phyloP scores from a whole-genome alignment of 2,888 invertebrate genomes.

The Drosophila mulleri region DNA sequence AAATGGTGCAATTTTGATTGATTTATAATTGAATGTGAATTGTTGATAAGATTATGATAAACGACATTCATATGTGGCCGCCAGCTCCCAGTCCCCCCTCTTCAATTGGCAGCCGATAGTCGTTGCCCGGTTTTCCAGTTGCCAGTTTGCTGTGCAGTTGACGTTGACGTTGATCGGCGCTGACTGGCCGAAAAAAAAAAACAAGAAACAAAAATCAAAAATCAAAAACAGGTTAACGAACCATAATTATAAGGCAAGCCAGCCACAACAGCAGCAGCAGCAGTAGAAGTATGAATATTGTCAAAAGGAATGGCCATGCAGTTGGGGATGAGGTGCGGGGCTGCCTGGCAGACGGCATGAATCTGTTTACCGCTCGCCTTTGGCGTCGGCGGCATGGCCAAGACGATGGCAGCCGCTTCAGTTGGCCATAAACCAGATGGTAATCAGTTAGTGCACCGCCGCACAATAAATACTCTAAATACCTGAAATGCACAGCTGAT shows the following conservation, averaged over 20 bases:
- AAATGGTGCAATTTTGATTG: constrained; percentile 83
- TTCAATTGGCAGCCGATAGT: neutral
- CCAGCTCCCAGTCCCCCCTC: constrained; percentile 16
- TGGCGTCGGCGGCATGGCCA: constrained; percentile 76
- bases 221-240: constrained; percentile 72
- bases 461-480: constrained; percentile 33
- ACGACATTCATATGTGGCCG: constrained; percentile 70
- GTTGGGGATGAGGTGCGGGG: neutral
- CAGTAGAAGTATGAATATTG: constrained; percentile 13
- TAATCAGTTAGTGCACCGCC: neutral
- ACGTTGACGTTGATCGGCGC: constrained; percentile 66
- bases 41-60: constrained; percentile 84
- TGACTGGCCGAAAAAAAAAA: constrained; percentile 56
- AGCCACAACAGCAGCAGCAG: constrained; percentile 10
- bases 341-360: constrained; percentile 14
- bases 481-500: constrained; percentile 20
- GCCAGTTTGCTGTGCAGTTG: constrained; percentile 33
- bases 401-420: constrained; percentile 57
- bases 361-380: constrained; percentile 54
- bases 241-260: constrained; percentile 55
- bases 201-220: neutral
- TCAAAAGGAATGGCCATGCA: constrained; percentile 11
- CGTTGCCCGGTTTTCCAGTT: constrained; percentile 35
- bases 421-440: constrained; percentile 23
- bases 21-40: constrained; percentile 83